A percentile compares a stretch with the other conserved stretches of the same genome.
Evolutionary conservation across 2,113 vertebrate species (phyloP).

Genomic region (Sphyrna mokarran): DNA sequence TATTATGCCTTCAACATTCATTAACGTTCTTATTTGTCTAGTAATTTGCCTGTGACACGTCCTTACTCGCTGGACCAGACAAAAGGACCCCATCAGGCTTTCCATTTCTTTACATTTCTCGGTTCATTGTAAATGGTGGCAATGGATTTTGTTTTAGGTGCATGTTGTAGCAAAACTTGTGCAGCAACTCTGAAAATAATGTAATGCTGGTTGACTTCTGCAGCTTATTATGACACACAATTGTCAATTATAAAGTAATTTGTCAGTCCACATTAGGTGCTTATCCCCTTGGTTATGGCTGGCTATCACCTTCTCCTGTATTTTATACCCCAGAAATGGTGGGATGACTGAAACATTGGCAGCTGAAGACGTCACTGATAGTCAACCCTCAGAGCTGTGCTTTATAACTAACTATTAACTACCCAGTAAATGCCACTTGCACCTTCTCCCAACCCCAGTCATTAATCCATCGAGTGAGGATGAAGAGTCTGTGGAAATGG

Average conservation of each 20-base stretch:
- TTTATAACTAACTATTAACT: not conserved
- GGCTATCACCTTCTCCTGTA: not conserved
- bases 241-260: not conserved
- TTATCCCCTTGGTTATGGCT: not conserved
- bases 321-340: not conserved
- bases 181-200: not conserved
- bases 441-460: not conserved
- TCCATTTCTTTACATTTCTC: too few species aligned
- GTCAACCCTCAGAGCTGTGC: not conserved
- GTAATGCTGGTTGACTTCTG: not conserved
- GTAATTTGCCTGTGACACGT: not conserved
- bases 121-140: not conserved
- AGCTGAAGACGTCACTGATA: not conserved
- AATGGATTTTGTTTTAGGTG: not conserved
- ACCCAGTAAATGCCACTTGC: not conserved
- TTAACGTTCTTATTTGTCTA: not conserved
- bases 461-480: not conserved
- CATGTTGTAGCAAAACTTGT: not conserved
- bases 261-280: not conserved
- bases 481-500: not conserved
- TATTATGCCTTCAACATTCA: not conserved
- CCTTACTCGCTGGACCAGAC: not conserved
- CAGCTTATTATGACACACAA: not conserved
- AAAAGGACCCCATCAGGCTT: not conserved
- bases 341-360: not conserved